phyloP scores from a whole-genome alignment of 1,140 invertebrate species.

The Drosophila bocqueti region DNA sequence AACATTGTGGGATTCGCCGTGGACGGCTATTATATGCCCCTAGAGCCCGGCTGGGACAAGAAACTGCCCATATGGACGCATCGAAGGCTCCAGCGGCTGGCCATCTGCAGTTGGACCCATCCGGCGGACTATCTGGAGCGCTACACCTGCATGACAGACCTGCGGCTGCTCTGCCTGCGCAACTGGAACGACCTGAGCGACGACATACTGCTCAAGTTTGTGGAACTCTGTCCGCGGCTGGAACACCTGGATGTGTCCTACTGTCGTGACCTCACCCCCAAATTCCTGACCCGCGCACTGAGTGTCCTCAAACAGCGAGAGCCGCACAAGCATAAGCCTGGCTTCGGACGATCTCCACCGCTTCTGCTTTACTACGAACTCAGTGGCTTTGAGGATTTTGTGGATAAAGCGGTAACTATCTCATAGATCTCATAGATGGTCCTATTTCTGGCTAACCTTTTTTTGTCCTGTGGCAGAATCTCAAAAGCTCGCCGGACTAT shows the following conservation, averaged over 20 bases:
- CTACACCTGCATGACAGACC: conserved; percentile 64
- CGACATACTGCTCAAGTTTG: conserved; percentile 60
- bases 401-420: conserved; percentile 53
- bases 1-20: conserved; percentile 67
- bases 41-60: conserved; percentile 65
- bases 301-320: conserved; percentile 59
- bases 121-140: conserved; percentile 53
- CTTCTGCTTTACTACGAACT: conserved; percentile 63
- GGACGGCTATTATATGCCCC: conserved; percentile 73
- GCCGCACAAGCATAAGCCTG: conserved; percentile 44
- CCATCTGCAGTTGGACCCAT: conserved; percentile 74
- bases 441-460: background rate
- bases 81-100: conserved; percentile 51
- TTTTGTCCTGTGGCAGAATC: conserved; percentile 32
- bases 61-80: conserved; percentile 58
- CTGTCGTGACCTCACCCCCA: conserved; percentile 58
- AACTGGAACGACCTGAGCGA: conserved; percentile 65
- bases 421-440: fast-evolving
- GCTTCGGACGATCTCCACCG: conserved; percentile 17
- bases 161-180: conserved; percentile 65
- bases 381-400: conserved; percentile 66
- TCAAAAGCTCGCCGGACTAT: conserved; percentile 60
- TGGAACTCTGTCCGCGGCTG: conserved; percentile 61
- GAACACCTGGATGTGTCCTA: conserved; percentile 74
- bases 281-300: conserved; percentile 54